Evolutionary conservation across 2,888 invertebrate genomes (phyloP).

Genomic region (Volucella zonaria): DNA sequence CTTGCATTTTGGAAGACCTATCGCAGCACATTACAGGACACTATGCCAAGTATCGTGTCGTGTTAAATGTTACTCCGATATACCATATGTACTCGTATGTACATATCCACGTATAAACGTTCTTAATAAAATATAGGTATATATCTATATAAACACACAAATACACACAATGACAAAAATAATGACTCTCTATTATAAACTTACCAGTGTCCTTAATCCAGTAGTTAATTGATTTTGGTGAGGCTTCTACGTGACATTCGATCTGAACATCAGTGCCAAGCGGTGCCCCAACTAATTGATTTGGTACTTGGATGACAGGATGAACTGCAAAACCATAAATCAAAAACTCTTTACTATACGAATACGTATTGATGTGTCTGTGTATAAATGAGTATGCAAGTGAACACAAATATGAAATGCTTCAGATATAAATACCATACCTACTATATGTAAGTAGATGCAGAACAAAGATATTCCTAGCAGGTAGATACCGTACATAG

Average conservation of each 20-base stretch:
- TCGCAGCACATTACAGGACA: constrained; percentile 32
- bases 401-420: constrained; percentile 32
- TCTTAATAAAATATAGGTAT: background rate
- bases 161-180: constrained; percentile 69
- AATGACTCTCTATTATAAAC: constrained; percentile 78
- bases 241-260: constrained; percentile 95
- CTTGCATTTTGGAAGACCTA: constrained; percentile 60
- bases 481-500: constrained; percentile 9
- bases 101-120: too few species aligned
- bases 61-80: constrained; percentile 51
- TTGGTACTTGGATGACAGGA: constrained; percentile 95
- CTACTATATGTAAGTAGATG: too few species aligned
- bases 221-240: constrained; percentile 94
- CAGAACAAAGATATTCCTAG: background rate
- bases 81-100: background rate
- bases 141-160: constrained; percentile 45
- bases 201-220: constrained; percentile 94
- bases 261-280: constrained; percentile 92
- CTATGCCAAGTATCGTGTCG: constrained; percentile 22
- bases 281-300: constrained; percentile 95
- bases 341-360: constrained; percentile 66
- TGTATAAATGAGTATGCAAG: constrained; percentile 18
- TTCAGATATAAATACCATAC: background rate
- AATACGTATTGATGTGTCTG: constrained; percentile 44
- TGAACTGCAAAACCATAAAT: constrained; percentile 86